Percentiles rank a stretch among this genome's conserved stretches.
These are phyloP conservation scores for Athetis lepigone DNA, from an alignment of 2,888 invertebrate species.

Conservation along the genomic window DNA sequence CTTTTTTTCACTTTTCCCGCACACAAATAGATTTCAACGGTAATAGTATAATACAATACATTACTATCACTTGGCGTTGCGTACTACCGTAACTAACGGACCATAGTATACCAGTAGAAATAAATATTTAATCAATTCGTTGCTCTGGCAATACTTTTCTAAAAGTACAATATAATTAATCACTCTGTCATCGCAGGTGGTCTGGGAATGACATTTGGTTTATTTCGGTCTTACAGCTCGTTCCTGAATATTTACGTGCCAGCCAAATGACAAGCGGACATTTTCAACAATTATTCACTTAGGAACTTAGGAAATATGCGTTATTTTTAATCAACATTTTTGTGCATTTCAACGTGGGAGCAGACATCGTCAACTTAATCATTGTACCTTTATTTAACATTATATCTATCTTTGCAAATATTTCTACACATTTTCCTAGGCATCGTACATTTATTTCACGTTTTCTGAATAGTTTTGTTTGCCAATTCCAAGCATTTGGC, in stretches of 20 bases:
- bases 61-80: conserved; percentile 37
- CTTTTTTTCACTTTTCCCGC: conserved; percentile 23
- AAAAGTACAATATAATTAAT: conserved; percentile 42
- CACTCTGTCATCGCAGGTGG: conserved; percentile 50
- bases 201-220: conserved; percentile 40
- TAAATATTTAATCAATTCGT: conserved; percentile 37
- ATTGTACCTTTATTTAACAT: too few relatives aligned
- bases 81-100: conserved; percentile 47
- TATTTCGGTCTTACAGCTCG: conserved; percentile 60
- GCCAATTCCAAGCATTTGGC: conserved; percentile 4
- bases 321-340: conserved; percentile 14
- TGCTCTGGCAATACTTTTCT: conserved; percentile 12
- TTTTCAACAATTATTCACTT: conserved; percentile 32
- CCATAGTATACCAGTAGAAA: conserved; percentile 24
- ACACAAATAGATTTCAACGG: conserved; percentile 42
- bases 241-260: conserved; percentile 54
- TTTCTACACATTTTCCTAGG: background rate
- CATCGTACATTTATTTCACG: conserved; percentile 6
- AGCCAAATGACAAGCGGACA: conserved; percentile 44
- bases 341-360: conserved; percentile 12
- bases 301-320: conserved; percentile 27
- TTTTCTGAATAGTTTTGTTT: conserved; percentile 3
- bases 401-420: too few relatives aligned
- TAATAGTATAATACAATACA: conserved; percentile 38
- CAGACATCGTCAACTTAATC: too few relatives aligned